Conservation (phyloP, 2,113 vertebrate genomes). For the Prinia subflava region DNA sequence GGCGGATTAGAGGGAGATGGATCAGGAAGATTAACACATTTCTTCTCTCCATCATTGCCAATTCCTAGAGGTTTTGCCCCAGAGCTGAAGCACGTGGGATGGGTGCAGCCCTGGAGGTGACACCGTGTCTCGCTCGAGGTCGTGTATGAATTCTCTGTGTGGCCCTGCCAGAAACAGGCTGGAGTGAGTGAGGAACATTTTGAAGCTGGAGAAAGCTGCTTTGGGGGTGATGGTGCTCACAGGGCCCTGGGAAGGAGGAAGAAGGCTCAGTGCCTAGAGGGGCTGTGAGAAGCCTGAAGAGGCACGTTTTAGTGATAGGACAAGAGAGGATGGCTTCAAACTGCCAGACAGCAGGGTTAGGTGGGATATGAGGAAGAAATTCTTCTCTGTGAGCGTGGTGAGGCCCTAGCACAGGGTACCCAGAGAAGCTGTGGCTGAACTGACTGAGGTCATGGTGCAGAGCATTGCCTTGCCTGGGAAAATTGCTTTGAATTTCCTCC, state of each 20-base stretch:
- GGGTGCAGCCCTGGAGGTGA: background rate
- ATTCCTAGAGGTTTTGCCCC: background rate
- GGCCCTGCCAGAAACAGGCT: background rate
- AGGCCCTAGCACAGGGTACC: background rate
- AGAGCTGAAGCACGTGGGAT: background rate
- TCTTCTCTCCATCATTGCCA: background rate
- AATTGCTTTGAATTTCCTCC: background rate
- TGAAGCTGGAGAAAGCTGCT: background rate
- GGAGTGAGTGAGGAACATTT: background rate
- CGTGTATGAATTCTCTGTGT: background rate
- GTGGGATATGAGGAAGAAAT: background rate
- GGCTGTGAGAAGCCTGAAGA: background rate
- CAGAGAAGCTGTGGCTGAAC: background rate
- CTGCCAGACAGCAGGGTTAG: background rate
- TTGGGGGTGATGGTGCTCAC: background rate
- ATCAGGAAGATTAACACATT: background rate
- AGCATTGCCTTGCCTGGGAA: background rate
- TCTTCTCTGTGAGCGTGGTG: background rate
- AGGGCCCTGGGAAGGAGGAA: background rate
- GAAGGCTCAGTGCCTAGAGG: background rate
- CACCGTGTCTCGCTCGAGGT: background rate
- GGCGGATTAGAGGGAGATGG: background rate
- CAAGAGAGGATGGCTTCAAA: background rate
- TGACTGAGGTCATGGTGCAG: background rate
- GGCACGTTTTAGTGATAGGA: background rate